Evolutionary conservation across 2,113 vertebrate genomes (phyloP), one percentile per base, ranked within the genome.

Genomic region (Okapia johnstoni): DNA sequence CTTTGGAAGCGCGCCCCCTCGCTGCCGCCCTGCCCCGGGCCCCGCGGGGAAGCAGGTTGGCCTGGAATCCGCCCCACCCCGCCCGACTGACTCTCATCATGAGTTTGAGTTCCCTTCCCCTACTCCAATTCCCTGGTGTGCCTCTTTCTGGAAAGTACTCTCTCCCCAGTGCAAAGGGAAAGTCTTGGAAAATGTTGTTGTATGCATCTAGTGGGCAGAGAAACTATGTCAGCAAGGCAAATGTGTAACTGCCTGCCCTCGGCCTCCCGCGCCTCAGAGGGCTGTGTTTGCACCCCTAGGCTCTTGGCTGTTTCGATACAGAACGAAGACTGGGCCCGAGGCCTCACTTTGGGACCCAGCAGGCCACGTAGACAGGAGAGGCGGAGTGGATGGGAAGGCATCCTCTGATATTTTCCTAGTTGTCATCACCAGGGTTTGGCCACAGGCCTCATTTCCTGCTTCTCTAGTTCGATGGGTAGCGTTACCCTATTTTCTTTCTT

Each of bases 371-470:
- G 55, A 76, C 77, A 21, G 80, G 19, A 54, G 33, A 23, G 80
- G 21, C 33, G 2, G 33, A 36, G 50, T 7, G 52, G 50, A 12
- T 55, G 33, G 33, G 52, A 52, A 55, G 80, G 80, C 81, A 50
- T 93, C 30, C 61, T 21, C 23, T 76, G 88, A 58, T 94, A 73
- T 97, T 94, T 96, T 89, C 92, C 91, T 17, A 83, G 54, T 6
- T 79, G 77, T 81, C 85, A 16, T 48, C 5, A 21, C 52, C 92
- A 23, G 83, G 61, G 55, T 43, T 83, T 97, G 55, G 60, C 95
- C 26, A 11, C 50, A 79, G 85, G 77, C 70, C 79, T 60, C 48
- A 2, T 90, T 94, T 79, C 30, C 21, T 57, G 90, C 58, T 26
- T 87, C 25, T 85, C 63, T 85, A 4, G 58, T 85, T 85, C 43